Evolutionary conservation across 2,797 vertebrate species (phyloP).

Genomic region (Apogon talboti): DNA sequence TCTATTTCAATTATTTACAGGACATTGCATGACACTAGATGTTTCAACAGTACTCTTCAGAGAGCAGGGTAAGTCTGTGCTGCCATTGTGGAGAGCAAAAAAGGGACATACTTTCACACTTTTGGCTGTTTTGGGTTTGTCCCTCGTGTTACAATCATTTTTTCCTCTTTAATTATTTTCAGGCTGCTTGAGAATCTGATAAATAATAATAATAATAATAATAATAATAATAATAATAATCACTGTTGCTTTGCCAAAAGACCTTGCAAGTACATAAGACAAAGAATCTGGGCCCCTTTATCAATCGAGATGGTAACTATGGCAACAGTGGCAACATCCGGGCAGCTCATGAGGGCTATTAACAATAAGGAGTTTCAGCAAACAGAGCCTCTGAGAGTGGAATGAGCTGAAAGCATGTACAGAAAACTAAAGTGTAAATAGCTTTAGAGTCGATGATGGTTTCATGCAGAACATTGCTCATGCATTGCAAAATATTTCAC

Average conservation of each 20-base stretch:
- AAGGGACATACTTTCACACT: not conserved
- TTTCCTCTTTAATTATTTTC: constrained; percentile 16
- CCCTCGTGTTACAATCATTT: constrained; percentile 5
- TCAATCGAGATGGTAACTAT: constrained; percentile 72
- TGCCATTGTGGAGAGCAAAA: too few species aligned
- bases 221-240: constrained; percentile 13
- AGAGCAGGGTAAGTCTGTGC: not conserved
- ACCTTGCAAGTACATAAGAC: constrained; percentile 56
- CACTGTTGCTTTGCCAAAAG: constrained; percentile 33
- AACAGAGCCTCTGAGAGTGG: constrained; percentile 32
- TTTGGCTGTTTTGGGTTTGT: not conserved
- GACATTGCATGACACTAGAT: not conserved
- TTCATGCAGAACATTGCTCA: not conserved
- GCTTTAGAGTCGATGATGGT: not conserved
- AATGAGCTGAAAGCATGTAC: constrained; percentile 8
- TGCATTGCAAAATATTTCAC: constrained; percentile 2
- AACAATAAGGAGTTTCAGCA: constrained; percentile 40
- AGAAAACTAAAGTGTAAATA: not conserved
- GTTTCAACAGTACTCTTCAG: not conserved
- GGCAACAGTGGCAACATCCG: constrained; percentile 75
- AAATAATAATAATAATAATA: constrained; percentile 6
- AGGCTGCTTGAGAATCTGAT: constrained; percentile 8
- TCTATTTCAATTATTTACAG: too few species aligned
- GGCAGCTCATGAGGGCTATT: constrained; percentile 53
- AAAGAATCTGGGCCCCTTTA: constrained; percentile 56